Evolutionary conservation across 2,888 invertebrate species (phyloP).

Genomic region (Apotomis capreana): DNA sequence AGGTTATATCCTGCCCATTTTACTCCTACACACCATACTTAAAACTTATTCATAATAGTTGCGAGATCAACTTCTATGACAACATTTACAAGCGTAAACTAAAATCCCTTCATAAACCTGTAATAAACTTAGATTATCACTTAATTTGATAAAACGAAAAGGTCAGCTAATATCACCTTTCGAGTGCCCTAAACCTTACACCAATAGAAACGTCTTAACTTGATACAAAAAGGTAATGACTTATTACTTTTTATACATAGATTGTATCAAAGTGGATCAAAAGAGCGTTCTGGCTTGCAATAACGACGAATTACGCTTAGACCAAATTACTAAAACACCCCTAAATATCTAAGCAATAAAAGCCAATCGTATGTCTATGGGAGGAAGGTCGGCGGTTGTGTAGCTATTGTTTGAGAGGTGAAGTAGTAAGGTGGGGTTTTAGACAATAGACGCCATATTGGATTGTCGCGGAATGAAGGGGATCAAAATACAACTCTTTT

Average conservation of each 20-base stretch:
- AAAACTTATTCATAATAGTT: slow-evolving; percentile 1
- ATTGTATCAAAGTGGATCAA: slow-evolving; percentile 60
- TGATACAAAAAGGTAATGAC: not conserved
- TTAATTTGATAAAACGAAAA: slow-evolving; percentile 38
- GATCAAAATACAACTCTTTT: slow-evolving; percentile 67
- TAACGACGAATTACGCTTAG: slow-evolving; percentile 60
- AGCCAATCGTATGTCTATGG: slow-evolving; percentile 24
- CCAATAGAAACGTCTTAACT: slow-evolving; percentile 34
- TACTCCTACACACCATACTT: too few relatives aligned
- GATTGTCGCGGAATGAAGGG: slow-evolving; percentile 49
- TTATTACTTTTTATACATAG: not conserved
- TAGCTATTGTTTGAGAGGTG: slow-evolving; percentile 3
- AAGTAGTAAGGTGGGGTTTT: slow-evolving; percentile 26
- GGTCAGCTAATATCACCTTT: slow-evolving; percentile 38
- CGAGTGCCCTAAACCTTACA: slow-evolving; percentile 48
- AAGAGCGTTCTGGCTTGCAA: slow-evolving; percentile 63
- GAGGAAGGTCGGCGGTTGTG: slow-evolving; percentile 42
- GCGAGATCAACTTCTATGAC: not conserved
- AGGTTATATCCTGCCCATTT: too few relatives aligned
- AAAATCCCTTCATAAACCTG: slow-evolving; percentile 17
- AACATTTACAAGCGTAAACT: slow-evolving; percentile 6
- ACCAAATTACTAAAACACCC: slow-evolving; percentile 45
- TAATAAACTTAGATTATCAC: slow-evolving; percentile 40
- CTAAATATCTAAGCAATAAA: slow-evolving; percentile 4
- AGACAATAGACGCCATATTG: slow-evolving; percentile 51